These are phyloP conservation scores for Strigops habroptila DNA, from an alignment of 2,113 vertebrate species.

Conservation along the genomic window DNA sequence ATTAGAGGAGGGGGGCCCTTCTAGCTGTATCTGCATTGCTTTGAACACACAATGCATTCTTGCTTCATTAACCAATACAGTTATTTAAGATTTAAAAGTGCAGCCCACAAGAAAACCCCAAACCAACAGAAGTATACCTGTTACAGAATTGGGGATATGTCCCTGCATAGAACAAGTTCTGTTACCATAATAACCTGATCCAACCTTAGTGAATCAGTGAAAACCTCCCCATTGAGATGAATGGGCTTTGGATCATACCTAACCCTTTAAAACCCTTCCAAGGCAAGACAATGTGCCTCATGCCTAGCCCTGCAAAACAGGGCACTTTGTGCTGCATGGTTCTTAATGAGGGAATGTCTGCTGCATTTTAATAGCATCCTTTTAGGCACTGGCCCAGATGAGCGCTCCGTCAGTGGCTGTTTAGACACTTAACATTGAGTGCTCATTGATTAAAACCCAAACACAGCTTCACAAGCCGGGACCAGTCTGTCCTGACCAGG, in stretches of 20 bases:
- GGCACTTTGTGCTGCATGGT: not conserved
- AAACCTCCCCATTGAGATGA: not conserved
- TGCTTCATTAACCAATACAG: not conserved
- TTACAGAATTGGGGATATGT: fast-evolving
- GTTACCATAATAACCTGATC: not conserved
- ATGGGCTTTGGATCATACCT: not conserved
- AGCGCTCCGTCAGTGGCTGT: not conserved
- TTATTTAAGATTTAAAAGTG: not conserved
- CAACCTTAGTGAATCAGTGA: not conserved
- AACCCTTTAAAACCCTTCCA: not conserved
- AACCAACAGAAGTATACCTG: not conserved
- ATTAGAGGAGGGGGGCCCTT: not conserved
- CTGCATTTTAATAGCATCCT: conserved; percentile 28
- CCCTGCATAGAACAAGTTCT: not conserved
- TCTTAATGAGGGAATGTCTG: not conserved
- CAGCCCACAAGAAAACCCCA: not conserved
- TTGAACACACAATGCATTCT: not conserved
- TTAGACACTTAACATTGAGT: not conserved
- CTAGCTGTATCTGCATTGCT: not conserved
- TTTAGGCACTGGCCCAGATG: not conserved
- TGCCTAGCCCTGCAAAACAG: not conserved
- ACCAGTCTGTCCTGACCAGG: not conserved
- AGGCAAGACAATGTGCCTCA: not conserved
- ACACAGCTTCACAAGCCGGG: not conserved
- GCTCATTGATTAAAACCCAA: conserved; percentile 4